Evolutionary conservation across 2,113 vertebrate genomes (phyloP), one percentile per base, ranked within the genome.

Genomic region (Camelus bactrianus): DNA sequence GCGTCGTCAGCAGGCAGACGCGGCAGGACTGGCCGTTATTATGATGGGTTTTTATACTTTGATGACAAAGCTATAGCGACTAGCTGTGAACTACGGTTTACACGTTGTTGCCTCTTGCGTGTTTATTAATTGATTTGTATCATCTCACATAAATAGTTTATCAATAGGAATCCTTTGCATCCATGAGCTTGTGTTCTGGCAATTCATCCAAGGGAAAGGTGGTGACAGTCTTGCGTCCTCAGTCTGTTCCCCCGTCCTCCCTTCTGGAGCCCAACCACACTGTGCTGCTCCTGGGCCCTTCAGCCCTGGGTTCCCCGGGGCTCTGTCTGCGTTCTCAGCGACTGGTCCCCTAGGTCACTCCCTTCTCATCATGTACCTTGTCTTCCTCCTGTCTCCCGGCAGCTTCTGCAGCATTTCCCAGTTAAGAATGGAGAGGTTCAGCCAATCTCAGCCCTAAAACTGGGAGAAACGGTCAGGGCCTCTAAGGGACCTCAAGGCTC

Each of bases 351-450:
- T 38, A 28, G n/a, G 32, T 89, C 67, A 64, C 69, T 91, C 92
- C 94, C 91, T 90, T 77, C 48, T 92, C 26, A 30, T 77, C 76
- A 1, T 42, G 80, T 58, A 84, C 67, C 50, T 70, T 87, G n/a
- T 75, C 81, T 94, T 84, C 87, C 77, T 60, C 58, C 67, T 62
- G 38, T 91, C 73, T 95, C 95, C 56, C 54, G n/a, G 72, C 14
- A 94, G 77, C 85, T 95, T 83, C 80, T 81, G 77, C 88, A 89
- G 87, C 90, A 96, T 93, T 95, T 95, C 92, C 82, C 91, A 97
- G 94, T 96, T 95, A 93, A 94, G 75, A 94, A 87, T 91, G 92
- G 97, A 94, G 93, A 89, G 72, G 30, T 92, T 97, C 70, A 64
- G 87, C 54, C 48, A 90, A 82, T 96, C 92, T 98, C 84, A 82